Evolutionary conservation across 37 sponge, comb jelly and placozoan species (phyloP).

Genomic region (Ephydatia muelleri): DNA sequence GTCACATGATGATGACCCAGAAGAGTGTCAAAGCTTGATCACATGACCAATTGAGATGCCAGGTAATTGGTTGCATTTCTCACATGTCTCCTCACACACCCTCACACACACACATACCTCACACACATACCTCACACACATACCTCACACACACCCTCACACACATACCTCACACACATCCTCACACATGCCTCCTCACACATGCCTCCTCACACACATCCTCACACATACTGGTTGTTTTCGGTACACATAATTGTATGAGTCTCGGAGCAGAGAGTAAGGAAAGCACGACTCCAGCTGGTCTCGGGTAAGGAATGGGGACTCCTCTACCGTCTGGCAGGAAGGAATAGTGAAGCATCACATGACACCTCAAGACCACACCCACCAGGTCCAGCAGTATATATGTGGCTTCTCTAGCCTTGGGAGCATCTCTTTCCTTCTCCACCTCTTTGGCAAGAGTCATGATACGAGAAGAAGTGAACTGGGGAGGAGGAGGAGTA

Average conservation of each 20-base stretch:
- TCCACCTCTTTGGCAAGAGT: slow-evolving; percentile 82
- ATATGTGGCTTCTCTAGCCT: slow-evolving; percentile 76
- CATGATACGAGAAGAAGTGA: slow-evolving; percentile 82
- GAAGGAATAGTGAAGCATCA: background rate
- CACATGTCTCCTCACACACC: too few species aligned
- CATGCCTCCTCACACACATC: too few species aligned
- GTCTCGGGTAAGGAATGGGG: slow-evolving; percentile 85
- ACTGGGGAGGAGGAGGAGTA: slow-evolving; percentile 22
- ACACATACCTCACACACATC: too few species aligned
- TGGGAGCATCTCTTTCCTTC: slow-evolving; percentile 79
- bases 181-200: too few species aligned
- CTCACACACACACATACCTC: too few species aligned
- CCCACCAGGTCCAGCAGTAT: slow-evolving; percentile 76
- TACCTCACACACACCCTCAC: too few species aligned
- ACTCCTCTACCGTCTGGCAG: slow-evolving; percentile 75
- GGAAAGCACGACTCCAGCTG: slow-evolving; percentile 91
- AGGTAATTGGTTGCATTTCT: too few species aligned
- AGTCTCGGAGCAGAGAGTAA: slow-evolving; percentile 86
- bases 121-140: too few species aligned
- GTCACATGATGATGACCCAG: background rate
- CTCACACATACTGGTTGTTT: background rate
- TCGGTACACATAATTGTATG: slow-evolving; percentile 51
- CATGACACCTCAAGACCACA: background rate
- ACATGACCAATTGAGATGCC: background rate
- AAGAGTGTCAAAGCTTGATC: too few species aligned